Percentiles rank a stretch among this genome's conserved stretches.
phyloP scores from a whole-genome alignment of 2,888 invertebrate genomes.

The Campaea margaritaria region DNA sequence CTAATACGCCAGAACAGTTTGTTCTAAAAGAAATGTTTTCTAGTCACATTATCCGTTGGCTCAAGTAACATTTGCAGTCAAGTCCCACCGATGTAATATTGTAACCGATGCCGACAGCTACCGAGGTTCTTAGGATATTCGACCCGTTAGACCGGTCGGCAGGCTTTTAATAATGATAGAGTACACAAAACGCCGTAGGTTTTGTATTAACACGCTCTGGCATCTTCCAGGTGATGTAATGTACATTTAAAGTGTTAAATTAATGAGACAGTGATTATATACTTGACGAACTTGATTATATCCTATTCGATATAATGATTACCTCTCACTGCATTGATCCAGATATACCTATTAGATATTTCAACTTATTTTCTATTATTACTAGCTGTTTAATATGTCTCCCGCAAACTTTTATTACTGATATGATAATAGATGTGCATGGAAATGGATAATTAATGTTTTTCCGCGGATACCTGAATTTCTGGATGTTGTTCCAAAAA shows the following conservation, averaged over 20 bases:
- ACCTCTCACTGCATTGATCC: too few relatives aligned
- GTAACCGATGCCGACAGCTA: slow-evolving; percentile 1
- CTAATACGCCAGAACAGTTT: background rate
- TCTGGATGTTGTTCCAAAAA: too few relatives aligned
- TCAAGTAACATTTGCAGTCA: background rate
- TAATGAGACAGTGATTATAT: too few relatives aligned
- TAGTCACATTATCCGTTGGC: background rate
- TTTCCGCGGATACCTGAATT: too few relatives aligned
- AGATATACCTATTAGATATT: too few relatives aligned
- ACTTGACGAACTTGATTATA: too few relatives aligned
- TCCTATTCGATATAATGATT: too few relatives aligned
- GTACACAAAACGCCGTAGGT: slow-evolving; percentile 7
- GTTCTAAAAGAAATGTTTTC: background rate
- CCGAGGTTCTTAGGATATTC: background rate
- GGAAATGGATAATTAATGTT: too few relatives aligned
- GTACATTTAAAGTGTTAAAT: background rate
- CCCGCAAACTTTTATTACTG: too few relatives aligned
- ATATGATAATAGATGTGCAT: too few relatives aligned
- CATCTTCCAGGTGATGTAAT: background rate
- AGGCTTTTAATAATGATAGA: slow-evolving; percentile 26
- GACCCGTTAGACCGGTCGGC: slow-evolving; percentile 30
- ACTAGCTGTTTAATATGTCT: too few relatives aligned
- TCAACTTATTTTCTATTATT: too few relatives aligned
- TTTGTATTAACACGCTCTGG: slow-evolving; percentile 1
- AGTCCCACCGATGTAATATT: background rate